Evolutionary conservation across 2,113 vertebrate genomes (phyloP), one percentile per base, ranked within the genome.

Genomic region (Tetrax tetrax): DNA sequence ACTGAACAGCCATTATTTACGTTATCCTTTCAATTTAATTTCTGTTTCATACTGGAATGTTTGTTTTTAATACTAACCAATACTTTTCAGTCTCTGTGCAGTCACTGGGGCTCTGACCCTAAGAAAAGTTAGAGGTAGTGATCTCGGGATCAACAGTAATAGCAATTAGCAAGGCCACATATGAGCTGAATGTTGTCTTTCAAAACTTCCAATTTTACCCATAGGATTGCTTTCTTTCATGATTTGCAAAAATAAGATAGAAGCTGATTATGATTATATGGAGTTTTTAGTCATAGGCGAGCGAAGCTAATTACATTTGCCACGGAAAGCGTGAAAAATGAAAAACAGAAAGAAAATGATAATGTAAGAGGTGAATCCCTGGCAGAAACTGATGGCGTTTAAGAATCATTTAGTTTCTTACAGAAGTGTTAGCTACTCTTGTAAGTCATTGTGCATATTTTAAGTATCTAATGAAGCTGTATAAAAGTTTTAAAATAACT

Each of bases 261-360:
- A 74, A 74, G 24, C 54, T 90, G 37, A 6, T 0, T 86, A 66
- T 93, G 59, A 83, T 85, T 95, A 53, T 14, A 37, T 24, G 60
- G 61, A 54, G 8, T 28, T 90, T 70, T 92, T 48, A 79, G 51
- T 66, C 15, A 24, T 8, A 95, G 77, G 48, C 3, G 2, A 63
- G 33, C 48, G 68, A 31, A 93, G 27, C 7, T 83, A 85, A 71
- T 94, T 37, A 19, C 20, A 57, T 89, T 85, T 83, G 28, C 47
- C 22, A 31, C 35, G 22, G n/a, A 89, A 93, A 51, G 31, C 3
- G 0, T 83, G 80, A 80, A 76, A 70, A 96, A 92, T 92, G 24
- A 92, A 90, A 92, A 87, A 8, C 74, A 88, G 69, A 92, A 84
- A 90, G 51, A 74, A 83, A 92, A 85, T 84, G 6, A 47, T 83